Conservation (phyloP, 1,140 invertebrate genomes). For the Bombyx mori region ASM3026992v2 NC_085121.1:15501-16000, state of each 20-base stretch:
- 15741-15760: slow-evolving; percentile 28
- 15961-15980: too few species aligned
- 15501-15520: slow-evolving; percentile 6
- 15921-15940: too few species aligned
- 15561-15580: slow-evolving; percentile 6
- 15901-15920: too few species aligned
- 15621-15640: slow-evolving; percentile 12
- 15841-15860: slow-evolving; percentile 21
- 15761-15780: slow-evolving; percentile 25
- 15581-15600: slow-evolving; percentile 7
- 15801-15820: slow-evolving; percentile 24
- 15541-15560: slow-evolving; percentile 7
- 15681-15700: slow-evolving; percentile 8
- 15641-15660: slow-evolving; percentile 11
- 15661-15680: slow-evolving; percentile 8
- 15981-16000: too few species aligned
- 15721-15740: slow-evolving; percentile 26
- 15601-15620: slow-evolving; percentile 6
- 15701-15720: slow-evolving; percentile 23
- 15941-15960: too few species aligned
- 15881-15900: too few species aligned
- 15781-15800: slow-evolving; percentile 27
- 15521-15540: slow-evolving; percentile 7
- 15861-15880: slow-evolving; percentile 7
- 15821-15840: slow-evolving; percentile 27